Base-by-base conservation (phyloP, 2,888 invertebrate species). In the Ganaspis brasiliensis region DNA sequence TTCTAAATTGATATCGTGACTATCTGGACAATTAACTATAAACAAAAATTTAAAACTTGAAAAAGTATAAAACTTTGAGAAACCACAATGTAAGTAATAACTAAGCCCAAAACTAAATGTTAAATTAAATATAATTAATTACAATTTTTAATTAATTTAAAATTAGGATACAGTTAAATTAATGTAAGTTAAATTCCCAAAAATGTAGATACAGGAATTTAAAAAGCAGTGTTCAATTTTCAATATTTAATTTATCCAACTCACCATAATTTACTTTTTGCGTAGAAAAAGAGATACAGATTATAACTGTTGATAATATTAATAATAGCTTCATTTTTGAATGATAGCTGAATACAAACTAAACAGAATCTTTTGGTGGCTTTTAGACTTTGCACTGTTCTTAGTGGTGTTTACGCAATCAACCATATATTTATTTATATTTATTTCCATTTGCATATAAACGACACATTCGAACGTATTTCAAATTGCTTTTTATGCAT, bases 211-310 rank as follows among this genome's bases (percentile, higher is more conserved):
- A n/a, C n/a, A n/a, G n/a, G n/a, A n/a, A n/a, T n/a, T n/a, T n/a
- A n/a, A n/a, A n/a, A n/a, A n/a, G n/a, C n/a, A n/a, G n/a, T n/a
- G n/a, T n/a, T n/a, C n/a, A n/a, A n/a, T n/a, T n/a, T n/a, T 4
- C 0, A 31, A 16, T 9, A 35, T 16, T 12, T 19, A 10, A 19
- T 12, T 16, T 35, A 57, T 26, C 12, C 26, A 35, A 40, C 63
- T 24, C n/a, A 63, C 63, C 63, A 40, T 40, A 63, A 14, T 40
- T 63, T 37, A 40, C 40, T 63, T 40, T 63, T n/a, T 63, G 63
- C 1, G 16, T 21, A 40, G 63, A 40, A 8, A 40, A 63, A 37
- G 6, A 19, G 21, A 40, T 14, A 14, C 24, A 63, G 21, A 63
- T 40, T 63, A 63, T 21, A 19, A 63, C 6, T 2, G 40, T 14